A percentile compares a stretch with the other conserved stretches of the same genome.
Evolutionary conservation across 2,113 vertebrate species (phyloP).

Genomic region (Eurystomus gularis): DNA sequence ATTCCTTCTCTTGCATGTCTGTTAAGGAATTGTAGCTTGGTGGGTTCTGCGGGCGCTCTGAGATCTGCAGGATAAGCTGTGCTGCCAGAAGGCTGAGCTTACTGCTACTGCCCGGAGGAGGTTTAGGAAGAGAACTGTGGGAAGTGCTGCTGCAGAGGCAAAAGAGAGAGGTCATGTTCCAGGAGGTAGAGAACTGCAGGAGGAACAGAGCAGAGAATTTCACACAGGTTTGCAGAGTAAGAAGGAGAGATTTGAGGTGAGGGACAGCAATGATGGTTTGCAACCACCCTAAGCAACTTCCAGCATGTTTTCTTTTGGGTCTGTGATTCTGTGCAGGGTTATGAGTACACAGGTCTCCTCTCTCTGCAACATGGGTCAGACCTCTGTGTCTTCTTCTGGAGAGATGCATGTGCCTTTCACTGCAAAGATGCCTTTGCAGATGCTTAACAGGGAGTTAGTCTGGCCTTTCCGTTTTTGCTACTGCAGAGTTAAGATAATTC

Average conservation of each 20-base stretch:
- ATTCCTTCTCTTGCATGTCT: background rate
- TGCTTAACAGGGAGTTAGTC: background rate
- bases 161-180: background rate
- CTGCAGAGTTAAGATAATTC: background rate
- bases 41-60: background rate
- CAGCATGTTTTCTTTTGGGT: background rate
- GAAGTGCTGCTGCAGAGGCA: background rate
- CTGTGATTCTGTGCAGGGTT: background rate
- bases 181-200: background rate
- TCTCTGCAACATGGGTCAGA: background rate
- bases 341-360: background rate
- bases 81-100: slow-evolving; percentile 7
- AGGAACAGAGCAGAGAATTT: background rate
- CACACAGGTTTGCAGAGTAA: background rate
- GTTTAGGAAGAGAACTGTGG: background rate
- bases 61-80: background rate
- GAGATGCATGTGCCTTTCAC: background rate
- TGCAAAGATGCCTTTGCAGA: background rate
- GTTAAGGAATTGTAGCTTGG: background rate
- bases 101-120: background rate
- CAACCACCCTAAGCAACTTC: background rate
- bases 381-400: background rate
- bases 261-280: background rate
- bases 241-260: background rate
- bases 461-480: background rate